phyloP scores from a whole-genome alignment of 2,888 invertebrate species.

The Rotaria socialis region DNA sequence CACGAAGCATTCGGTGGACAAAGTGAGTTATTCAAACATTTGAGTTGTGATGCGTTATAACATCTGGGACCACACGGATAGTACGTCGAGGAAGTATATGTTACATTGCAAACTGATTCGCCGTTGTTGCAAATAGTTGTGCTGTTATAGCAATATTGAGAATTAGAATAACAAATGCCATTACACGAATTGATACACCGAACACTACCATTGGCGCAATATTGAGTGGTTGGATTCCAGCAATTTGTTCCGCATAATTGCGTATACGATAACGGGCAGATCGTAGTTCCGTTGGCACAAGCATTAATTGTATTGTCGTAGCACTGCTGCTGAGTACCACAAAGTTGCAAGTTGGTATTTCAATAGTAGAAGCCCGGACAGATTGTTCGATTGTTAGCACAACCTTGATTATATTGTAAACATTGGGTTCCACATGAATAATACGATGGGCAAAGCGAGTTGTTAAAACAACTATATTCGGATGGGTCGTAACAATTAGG shows the following conservation, averaged over 20 bases:
- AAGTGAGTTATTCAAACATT: not conserved
- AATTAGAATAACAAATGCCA: not conserved
- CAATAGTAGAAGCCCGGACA: no score
- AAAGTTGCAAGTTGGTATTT: no score
- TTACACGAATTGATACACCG: not conserved
- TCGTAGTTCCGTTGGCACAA: no score
- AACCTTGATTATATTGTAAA: no score
- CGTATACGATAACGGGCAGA: no score
- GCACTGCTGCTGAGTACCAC: no score
- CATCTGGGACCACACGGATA: not conserved
- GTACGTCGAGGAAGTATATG: accelerated
- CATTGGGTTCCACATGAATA: no score
- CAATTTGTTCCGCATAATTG: not conserved
- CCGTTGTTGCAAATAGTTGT: not conserved
- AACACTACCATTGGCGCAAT: not conserved
- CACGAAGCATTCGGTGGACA: not conserved
- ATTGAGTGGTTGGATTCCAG: not conserved
- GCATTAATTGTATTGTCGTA: no score
- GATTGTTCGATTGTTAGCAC: no score
- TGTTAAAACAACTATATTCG: no score
- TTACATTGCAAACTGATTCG: not conserved
- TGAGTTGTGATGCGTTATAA: not conserved
- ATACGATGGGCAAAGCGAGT: no score
- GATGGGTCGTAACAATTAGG: no score
- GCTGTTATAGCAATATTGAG: not conserved